phyloP scores from a whole-genome alignment of 2,113 vertebrate genomes.

The Eira barbara region DNA sequence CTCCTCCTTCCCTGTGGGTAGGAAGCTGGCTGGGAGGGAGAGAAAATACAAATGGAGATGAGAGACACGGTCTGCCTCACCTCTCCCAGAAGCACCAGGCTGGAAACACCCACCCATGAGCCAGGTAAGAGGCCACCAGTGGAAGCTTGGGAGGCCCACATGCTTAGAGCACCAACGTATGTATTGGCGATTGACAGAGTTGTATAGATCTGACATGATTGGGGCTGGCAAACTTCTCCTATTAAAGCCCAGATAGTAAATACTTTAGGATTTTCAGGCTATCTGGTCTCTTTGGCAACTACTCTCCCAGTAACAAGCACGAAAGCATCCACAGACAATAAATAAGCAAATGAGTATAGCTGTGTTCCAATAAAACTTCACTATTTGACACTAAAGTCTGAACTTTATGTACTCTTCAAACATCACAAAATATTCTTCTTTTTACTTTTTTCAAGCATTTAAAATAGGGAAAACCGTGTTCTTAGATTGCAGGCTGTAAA shows the following conservation, averaged over 20 bases:
- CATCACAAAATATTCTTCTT: neutral
- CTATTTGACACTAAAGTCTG: slow-evolving; percentile 4
- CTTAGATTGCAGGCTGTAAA: neutral
- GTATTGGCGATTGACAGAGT: neutral
- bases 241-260: neutral
- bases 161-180: neutral
- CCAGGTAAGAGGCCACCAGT: neutral
- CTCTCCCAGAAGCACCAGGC: neutral
- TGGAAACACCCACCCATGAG: neutral
- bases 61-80: neutral
- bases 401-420: neutral
- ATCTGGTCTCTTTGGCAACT: neutral
- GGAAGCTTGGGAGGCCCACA: neutral
- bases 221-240: neutral
- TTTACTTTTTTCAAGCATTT: neutral
- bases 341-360: neutral
- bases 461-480: neutral
- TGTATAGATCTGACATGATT: neutral
- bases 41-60: neutral
- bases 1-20: neutral
- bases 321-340: neutral
- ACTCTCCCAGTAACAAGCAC: neutral
- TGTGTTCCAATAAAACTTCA: neutral
- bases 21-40: neutral
- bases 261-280: neutral